Percentiles rank a stretch among this genome's conserved stretches.
phyloP scores from a whole-genome alignment of 64 coral and sea anemone genomes.

The Dendrophyllia cribrosa region DNA sequence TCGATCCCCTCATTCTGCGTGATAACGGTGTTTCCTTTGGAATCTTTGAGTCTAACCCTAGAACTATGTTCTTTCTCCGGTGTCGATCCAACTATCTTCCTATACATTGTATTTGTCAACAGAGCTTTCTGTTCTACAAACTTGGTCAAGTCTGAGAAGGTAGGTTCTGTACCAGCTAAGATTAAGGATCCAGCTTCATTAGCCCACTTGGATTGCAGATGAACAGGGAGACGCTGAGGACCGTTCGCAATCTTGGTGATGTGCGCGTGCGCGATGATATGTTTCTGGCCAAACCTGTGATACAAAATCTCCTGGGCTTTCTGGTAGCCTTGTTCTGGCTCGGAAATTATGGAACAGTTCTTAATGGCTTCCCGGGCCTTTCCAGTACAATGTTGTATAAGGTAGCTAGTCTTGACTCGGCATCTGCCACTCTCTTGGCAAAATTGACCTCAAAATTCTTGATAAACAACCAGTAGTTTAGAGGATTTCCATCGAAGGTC shows the following conservation, averaged over 20 bases:
- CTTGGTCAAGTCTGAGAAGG: not conserved
- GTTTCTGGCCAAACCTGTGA: constrained; percentile 7
- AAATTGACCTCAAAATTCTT: not conserved
- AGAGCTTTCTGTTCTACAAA: constrained; percentile 28
- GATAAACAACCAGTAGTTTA: not conserved
- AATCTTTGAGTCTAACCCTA: not conserved
- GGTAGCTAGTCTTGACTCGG: not conserved
- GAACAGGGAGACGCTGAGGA: not conserved
- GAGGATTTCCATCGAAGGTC: not conserved
- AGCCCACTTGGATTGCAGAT: not conserved
- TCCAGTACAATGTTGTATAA: not conserved
- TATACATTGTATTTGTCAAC: constrained; percentile 48
- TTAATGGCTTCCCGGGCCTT: constrained; percentile 37
- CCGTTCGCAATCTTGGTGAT: not conserved
- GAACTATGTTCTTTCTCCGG: constrained; percentile 15
- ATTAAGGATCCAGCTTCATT: not conserved
- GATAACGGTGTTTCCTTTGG: not conserved
- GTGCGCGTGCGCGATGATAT: not conserved
- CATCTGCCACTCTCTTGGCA: not conserved
- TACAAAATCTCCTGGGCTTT: not conserved
- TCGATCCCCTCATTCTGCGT: not conserved
- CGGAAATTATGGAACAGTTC: not conserved
- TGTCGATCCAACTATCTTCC: constrained; percentile 6
- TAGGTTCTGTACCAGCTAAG: constrained; percentile 12
- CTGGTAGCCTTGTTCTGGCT: not conserved